phyloP scores from a whole-genome alignment of 2,113 vertebrate species.

The Chlamydotis undulata region DNA sequence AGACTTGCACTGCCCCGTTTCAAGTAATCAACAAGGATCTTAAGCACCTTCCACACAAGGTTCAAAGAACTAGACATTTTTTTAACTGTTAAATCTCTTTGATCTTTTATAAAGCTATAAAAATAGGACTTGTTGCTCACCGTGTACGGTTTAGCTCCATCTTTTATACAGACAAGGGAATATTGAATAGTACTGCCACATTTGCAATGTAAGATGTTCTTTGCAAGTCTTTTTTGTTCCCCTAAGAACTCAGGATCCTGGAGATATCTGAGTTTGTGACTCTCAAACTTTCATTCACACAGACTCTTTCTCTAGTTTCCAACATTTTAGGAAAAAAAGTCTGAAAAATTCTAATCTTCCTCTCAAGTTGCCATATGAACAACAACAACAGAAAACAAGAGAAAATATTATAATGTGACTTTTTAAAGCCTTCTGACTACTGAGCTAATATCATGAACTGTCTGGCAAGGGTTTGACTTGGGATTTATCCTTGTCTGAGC shows the following conservation, averaged over 20 bases:
- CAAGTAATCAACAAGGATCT: neutral
- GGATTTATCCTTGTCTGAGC: conserved; percentile 14
- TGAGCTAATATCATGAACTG: neutral
- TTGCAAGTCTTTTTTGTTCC: neutral
- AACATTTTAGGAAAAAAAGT: neutral
- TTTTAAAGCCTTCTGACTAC: neutral
- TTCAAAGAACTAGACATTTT: neutral
- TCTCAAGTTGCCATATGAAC: neutral
- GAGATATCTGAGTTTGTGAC: neutral
- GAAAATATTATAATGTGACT: neutral
- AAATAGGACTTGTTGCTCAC: neutral
- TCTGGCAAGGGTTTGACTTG: neutral
- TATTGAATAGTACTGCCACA: neutral
- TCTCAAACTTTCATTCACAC: neutral
- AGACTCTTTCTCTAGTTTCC: neutral
- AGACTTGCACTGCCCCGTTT: neutral
- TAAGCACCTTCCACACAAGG: neutral
- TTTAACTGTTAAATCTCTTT: neutral
- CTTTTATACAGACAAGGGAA: neutral
- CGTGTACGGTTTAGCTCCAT: neutral
- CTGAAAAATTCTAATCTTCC: neutral
- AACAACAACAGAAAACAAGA: neutral
- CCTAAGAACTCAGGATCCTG: neutral
- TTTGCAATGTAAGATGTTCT: neutral
- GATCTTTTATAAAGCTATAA: neutral